Conservation (phyloP, 2,113 vertebrate genomes). For the Lathamus discolor region DNA sequence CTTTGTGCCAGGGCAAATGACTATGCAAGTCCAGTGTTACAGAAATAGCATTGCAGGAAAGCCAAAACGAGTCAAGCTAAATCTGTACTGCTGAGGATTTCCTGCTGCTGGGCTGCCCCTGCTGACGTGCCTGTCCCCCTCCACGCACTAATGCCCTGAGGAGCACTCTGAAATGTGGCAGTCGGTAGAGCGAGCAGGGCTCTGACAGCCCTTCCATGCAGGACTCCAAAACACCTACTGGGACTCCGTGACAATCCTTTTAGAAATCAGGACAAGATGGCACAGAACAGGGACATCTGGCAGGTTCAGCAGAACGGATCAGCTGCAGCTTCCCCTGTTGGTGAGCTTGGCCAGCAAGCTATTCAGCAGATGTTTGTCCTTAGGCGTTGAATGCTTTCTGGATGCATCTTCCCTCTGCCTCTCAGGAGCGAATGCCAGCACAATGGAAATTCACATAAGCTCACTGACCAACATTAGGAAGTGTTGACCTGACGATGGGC, state of each 20-base stretch:
- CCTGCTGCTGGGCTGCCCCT: background rate
- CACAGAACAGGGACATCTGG: constrained; percentile 53
- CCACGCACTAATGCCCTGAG: background rate
- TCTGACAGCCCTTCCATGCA: background rate
- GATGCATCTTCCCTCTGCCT: constrained; percentile 17
- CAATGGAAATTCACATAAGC: background rate
- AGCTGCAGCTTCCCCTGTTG: constrained; percentile 59
- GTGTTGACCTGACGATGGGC: background rate
- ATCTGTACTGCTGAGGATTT: background rate
- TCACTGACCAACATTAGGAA: constrained; percentile 23
- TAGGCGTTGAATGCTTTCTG: constrained; percentile 39
- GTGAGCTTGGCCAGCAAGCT: constrained; percentile 40
- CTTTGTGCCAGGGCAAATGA: background rate
- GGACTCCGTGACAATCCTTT: background rate
- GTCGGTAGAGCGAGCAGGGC: background rate
- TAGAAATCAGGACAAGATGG: background rate
- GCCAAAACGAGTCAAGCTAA: background rate
- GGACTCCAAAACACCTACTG: background rate
- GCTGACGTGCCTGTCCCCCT: background rate
- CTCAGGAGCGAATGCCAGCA: constrained; percentile 32
- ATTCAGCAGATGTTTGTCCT: constrained; percentile 53
- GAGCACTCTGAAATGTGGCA: background rate
- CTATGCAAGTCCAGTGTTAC: background rate
- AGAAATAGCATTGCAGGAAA: background rate
- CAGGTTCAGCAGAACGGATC: constrained; percentile 47